Evolutionary conservation across 2,888 invertebrate species (phyloP).

Genomic region (Polymixis lichenea): DNA sequence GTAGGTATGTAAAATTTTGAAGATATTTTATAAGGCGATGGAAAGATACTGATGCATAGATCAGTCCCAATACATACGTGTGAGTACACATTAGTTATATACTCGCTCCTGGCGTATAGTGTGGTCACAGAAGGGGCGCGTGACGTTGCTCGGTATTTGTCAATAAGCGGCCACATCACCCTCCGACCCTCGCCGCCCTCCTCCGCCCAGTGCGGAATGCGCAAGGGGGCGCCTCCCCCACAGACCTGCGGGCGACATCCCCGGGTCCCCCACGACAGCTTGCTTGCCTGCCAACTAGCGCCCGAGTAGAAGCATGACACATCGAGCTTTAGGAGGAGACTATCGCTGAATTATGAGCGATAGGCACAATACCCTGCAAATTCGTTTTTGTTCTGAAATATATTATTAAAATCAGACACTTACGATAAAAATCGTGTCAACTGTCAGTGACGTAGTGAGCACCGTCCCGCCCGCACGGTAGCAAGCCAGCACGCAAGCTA

Average conservation of each 20-base stretch:
- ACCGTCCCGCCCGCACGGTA: neutral
- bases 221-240: conserved; percentile 8
- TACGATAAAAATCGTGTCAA: neutral
- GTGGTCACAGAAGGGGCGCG: conserved; percentile 19
- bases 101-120: neutral
- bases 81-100: neutral
- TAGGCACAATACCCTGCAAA: neutral
- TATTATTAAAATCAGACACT: neutral
- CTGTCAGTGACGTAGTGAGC: neutral
- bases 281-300: neutral
- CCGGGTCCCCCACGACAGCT: neutral
- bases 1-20: neutral
- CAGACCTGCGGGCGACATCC: conserved; percentile 9
- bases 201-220: conserved; percentile 14
- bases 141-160: conserved; percentile 66
- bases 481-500: neutral
- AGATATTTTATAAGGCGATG: neutral
- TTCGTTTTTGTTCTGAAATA: neutral
- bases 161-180: conserved; percentile 64
- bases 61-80: neutral
- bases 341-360: neutral
- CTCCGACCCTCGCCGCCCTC: conserved; percentile 42
- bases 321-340: neutral
- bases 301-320: neutral
- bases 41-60: neutral